Evolutionary conservation across 1,140 invertebrate genomes (phyloP), one percentile per base, ranked within the genome.

Genomic region (Caenorhabditis inopinata): DNA sequence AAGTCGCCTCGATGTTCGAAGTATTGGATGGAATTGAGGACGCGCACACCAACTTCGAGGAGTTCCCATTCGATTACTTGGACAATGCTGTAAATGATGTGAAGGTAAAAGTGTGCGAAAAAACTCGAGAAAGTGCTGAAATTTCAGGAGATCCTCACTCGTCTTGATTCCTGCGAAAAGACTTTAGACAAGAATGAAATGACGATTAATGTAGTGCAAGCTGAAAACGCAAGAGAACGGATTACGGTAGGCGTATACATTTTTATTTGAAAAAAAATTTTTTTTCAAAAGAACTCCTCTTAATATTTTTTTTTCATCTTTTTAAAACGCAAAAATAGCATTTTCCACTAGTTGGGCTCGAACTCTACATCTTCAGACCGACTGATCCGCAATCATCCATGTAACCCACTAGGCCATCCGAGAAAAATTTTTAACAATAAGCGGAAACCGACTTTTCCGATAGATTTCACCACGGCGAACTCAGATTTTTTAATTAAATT

Each of bases 131-230:
- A 47, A 29, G n/a, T 35, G 35, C 7, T 49, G 2, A 2, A 80
- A 3, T 78, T 85, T 16, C 74, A 84, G 62, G 79, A 76, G 73
- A 51, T 29, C 29, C 75, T 48, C 2, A 7, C 18, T 12, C 21
- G 49, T n/a, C 48, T 85, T n/a, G 27, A 23, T 12, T 47, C 46
- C 2, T 83, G 79, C 21, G 83, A 86, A 21, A 35, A 84, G 25
- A 49, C 86, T 12, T 47, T 86, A 7, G 53, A 47, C 2, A 32
- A 79, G 14, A 58, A 81, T 14, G 76, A 85, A 68, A 86, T 86
- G 85, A 86, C 84, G 21, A 82, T 86, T 49, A 86, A 83, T 38
- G 53, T 85, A 6, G 53, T 38, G 1, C 85, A 86, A 32, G 48
- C 53, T 32, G 86, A 86, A 73, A 75, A 87, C 68, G 27, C 74